phyloP scores from a whole-genome alignment of 2,888 invertebrate genomes.

The Gymnocheta viridis region DNA sequence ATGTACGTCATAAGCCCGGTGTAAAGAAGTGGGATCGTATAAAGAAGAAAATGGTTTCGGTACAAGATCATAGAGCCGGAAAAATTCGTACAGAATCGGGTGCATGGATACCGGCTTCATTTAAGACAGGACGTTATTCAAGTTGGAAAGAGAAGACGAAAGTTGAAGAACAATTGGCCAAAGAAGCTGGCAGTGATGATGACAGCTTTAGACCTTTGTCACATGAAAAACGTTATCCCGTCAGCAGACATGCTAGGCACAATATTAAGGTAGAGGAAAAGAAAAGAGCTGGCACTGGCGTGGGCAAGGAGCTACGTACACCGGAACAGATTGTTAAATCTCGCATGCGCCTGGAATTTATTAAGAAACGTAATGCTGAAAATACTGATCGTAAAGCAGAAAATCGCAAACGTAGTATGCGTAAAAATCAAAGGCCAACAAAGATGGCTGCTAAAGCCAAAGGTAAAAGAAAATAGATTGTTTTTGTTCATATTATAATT shows the following conservation, averaged over 20 bases:
- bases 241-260: constrained; percentile 90
- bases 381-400: constrained; percentile 81
- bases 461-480: constrained; percentile 54
- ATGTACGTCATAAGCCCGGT: constrained; percentile 85
- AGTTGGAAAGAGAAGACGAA: constrained; percentile 91
- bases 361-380: constrained; percentile 85
- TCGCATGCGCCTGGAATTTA: constrained; percentile 84
- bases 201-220: constrained; percentile 76
- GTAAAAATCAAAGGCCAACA: constrained; percentile 75
- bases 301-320: constrained; percentile 86
- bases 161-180: constrained; percentile 80
- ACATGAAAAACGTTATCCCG: constrained; percentile 80
- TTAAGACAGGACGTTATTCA: constrained; percentile 94
- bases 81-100: constrained; percentile 98
- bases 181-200: constrained; percentile 77
- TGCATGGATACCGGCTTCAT: constrained; percentile 95
- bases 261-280: constrained; percentile 88
- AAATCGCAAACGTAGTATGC: constrained; percentile 80
- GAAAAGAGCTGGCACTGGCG: constrained; percentile 82
- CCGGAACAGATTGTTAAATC: constrained; percentile 91
- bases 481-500: not conserved
- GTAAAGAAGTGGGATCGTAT: constrained; percentile 95
- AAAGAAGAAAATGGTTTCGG: constrained; percentile 95
- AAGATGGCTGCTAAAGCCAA: constrained; percentile 56
- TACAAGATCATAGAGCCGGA: constrained; percentile 83